phyloP scores from a whole-genome alignment of 1,140 invertebrate species.

The Panonychus citri region DNA sequence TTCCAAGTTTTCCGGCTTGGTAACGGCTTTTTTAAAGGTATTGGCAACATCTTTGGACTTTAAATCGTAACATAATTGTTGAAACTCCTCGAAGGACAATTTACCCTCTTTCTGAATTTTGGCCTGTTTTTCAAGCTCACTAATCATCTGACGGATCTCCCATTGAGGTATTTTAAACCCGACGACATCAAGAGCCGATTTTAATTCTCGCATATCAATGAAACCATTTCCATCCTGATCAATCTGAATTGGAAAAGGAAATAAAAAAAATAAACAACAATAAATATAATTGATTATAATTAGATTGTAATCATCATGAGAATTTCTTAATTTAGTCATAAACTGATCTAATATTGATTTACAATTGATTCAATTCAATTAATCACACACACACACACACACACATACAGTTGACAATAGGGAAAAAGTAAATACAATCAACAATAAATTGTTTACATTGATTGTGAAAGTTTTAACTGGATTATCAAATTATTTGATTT shows the following conservation, averaged over 20 bases:
- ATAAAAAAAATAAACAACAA: neutral
- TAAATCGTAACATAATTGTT: constrained; percentile 56
- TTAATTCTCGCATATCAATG: constrained; percentile 67
- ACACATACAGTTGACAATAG: neutral
- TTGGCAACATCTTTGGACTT: constrained; percentile 68
- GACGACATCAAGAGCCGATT: constrained; percentile 61
- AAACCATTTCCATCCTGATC: constrained; percentile 71
- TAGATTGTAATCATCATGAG: neutral
- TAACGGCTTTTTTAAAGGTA: constrained; percentile 73
- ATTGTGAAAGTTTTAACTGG: no score
- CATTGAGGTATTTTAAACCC: constrained; percentile 83
- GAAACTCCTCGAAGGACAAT: constrained; percentile 63
- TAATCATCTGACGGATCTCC: constrained; percentile 68
- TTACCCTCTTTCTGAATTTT: constrained; percentile 29
- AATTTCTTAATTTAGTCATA: no score
- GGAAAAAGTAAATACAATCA: neutral
- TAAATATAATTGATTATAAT: neutral
- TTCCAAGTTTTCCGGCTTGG: constrained; percentile 75
- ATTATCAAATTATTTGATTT: no score
- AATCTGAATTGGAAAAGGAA: constrained; percentile 38
- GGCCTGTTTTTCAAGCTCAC: constrained; percentile 30
- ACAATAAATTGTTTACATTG: no score
- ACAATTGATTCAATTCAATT: neutral
- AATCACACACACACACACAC: neutral
- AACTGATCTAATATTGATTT: neutral